These are phyloP conservation scores for Epirrhoe alternata DNA, from an alignment of 2,888 invertebrate genomes.

Conservation along the genomic window DNA sequence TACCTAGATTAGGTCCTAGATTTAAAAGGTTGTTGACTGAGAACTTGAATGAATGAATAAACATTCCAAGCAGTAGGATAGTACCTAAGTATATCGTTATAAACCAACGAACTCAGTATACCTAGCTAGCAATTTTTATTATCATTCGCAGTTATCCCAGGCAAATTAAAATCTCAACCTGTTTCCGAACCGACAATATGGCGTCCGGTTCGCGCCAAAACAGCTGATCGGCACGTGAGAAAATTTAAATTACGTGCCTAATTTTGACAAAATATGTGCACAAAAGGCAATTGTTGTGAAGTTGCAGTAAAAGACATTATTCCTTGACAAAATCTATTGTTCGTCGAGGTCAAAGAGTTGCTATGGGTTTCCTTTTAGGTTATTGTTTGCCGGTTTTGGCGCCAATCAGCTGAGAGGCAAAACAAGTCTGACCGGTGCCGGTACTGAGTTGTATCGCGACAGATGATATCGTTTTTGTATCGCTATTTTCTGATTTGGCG, in stretches of 20 bases:
- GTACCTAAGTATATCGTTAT: background rate
- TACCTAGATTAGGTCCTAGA: too few species aligned
- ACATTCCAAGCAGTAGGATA: background rate
- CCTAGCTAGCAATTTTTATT: background rate
- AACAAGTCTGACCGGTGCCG: conserved; percentile 36
- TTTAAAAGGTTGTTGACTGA: too few species aligned
- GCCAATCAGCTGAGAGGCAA: conserved; percentile 44
- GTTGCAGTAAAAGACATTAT: conserved; percentile 28
- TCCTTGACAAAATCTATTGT: conserved; percentile 24
- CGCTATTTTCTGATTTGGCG: background rate
- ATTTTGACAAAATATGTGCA: conserved; percentile 17
- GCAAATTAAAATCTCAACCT: conserved; percentile 14
- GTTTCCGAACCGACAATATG: conserved; percentile 22
- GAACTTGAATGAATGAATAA: too few species aligned
- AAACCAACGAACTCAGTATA: background rate
- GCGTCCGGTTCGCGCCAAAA: conserved; percentile 31
- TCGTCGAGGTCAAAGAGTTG: conserved; percentile 24
- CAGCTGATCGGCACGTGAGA: conserved; percentile 35
- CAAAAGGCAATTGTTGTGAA: conserved; percentile 22
- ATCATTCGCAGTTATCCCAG: background rate
- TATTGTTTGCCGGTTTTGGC: conserved; percentile 41
- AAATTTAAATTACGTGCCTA: conserved; percentile 19
- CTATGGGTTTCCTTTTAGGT: conserved; percentile 32
- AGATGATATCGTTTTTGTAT: conserved; percentile 27
- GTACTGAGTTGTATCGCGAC: conserved; percentile 27